These are phyloP conservation scores for Dipodomys stephensi DNA, from an alignment of 2,113 vertebrate species.

Conservation along the genomic window DNA sequence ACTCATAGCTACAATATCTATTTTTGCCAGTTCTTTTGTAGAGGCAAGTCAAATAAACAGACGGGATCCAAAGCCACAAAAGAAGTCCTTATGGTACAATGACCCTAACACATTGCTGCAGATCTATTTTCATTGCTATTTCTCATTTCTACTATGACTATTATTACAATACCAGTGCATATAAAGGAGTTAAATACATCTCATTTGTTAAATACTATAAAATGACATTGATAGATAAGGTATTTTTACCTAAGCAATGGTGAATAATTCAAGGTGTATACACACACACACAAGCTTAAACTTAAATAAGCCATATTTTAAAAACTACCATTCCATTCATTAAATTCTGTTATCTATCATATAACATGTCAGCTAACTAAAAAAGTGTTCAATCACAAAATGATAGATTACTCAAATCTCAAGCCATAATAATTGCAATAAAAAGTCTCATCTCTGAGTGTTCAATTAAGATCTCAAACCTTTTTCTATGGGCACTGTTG, in stretches of 20 bases:
- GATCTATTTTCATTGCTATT: not conserved
- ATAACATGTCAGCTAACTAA: constrained; percentile 39
- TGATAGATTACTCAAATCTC: constrained; percentile 44
- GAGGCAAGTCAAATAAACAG: not conserved
- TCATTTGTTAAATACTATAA: not conserved
- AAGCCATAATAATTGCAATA: not conserved
- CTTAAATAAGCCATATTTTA: not conserved
- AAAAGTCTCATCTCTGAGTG: not conserved
- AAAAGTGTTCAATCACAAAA: constrained; percentile 41
- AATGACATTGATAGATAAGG: not conserved
- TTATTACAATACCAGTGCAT: not conserved
- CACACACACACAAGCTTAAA: not conserved
- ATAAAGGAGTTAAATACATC: not conserved
- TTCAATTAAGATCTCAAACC: constrained; percentile 62
- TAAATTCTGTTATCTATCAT: constrained; percentile 58
- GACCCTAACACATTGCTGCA: not conserved
- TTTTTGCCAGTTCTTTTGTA: not conserved
- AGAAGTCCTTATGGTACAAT: not conserved
- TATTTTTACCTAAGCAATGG: not conserved
- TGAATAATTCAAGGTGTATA: not conserved
- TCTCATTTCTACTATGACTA: not conserved
- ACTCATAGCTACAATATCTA: not conserved
- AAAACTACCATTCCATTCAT: not conserved
- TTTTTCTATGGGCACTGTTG: constrained; percentile 20
- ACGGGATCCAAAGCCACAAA: not conserved